Percentiles rank a stretch among this genome's conserved stretches.
Conservation (phyloP, 2,113 vertebrate species). For the Takifugu bimaculatus region DNA sequence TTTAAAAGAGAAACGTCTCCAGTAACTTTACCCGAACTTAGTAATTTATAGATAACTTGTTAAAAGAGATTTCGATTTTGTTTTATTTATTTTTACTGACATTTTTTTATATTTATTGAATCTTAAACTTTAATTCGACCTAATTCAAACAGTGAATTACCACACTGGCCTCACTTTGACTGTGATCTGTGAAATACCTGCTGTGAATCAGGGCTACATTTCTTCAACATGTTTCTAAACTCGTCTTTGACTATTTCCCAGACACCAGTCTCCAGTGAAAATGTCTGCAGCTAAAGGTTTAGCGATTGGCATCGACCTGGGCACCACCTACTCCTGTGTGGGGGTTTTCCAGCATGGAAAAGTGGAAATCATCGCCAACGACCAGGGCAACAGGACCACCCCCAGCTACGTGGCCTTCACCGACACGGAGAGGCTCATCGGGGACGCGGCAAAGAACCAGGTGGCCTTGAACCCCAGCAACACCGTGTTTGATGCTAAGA, state of each 20-base stretch:
- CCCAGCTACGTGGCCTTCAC: slow-evolving; percentile 57
- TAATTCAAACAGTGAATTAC: too few relatives aligned
- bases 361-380: slow-evolving; percentile 72
- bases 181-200: too few relatives aligned
- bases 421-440: slow-evolving; percentile 40
- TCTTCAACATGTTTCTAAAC: not conserved
- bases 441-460: slow-evolving; percentile 60
- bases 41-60: too few relatives aligned
- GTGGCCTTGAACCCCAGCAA: slow-evolving; percentile 61
- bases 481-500: slow-evolving; percentile 60
- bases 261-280: not conserved
- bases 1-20: too few relatives aligned
- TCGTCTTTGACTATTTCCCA: not conserved
- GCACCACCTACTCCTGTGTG: slow-evolving; percentile 76
- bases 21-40: too few relatives aligned
- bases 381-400: slow-evolving; percentile 62
- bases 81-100: too few relatives aligned
- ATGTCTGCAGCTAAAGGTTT: slow-evolving; percentile 40
- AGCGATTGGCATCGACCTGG: slow-evolving; percentile 55
- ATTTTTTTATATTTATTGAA: too few relatives aligned
- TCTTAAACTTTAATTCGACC: too few relatives aligned
- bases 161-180: too few relatives aligned
- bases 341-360: slow-evolving; percentile 91
- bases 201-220: too few relatives aligned
- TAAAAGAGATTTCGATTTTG: too few relatives aligned